phyloP scores from a whole-genome alignment of 1,140 invertebrate genomes.

The Anoplophora glabripennis region DNA sequence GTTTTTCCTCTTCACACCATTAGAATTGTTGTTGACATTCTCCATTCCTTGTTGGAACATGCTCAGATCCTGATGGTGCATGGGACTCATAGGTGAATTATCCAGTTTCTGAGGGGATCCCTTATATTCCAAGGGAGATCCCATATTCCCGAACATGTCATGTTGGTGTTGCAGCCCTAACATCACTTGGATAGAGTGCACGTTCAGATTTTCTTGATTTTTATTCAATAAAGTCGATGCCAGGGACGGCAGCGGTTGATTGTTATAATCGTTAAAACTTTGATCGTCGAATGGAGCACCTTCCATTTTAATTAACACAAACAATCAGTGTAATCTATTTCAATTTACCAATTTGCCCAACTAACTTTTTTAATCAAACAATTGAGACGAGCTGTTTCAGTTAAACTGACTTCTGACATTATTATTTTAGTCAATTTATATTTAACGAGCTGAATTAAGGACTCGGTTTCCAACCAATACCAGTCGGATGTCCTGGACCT shows the following conservation, averaged over 20 bases:
- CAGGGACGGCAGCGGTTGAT: conserved; percentile 55
- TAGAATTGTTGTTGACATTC: conserved; percentile 46
- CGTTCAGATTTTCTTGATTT: conserved; percentile 50
- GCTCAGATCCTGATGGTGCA: conserved; percentile 45
- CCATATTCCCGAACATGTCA: conserved; percentile 49
- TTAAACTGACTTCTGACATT: conserved; percentile 50
- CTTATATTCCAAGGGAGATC: conserved; percentile 46
- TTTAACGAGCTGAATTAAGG: conserved; percentile 49
- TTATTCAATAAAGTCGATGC: conserved; percentile 47
- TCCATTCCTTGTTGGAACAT: conserved; percentile 44
- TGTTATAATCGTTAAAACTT: conserved; percentile 70
- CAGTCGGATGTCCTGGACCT: conserved; percentile 13
- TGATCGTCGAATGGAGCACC: conserved; percentile 72
- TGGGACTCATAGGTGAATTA: conserved; percentile 42
- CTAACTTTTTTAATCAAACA: conserved; percentile 34
- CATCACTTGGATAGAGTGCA: conserved; percentile 71
- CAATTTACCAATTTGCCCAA: conserved; percentile 20
- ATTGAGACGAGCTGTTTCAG: conserved; percentile 30
- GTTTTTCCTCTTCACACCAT: conserved; percentile 53
- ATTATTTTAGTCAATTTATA: conserved; percentile 51
- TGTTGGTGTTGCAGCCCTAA: conserved; percentile 61
- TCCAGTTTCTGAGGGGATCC: conserved; percentile 41
- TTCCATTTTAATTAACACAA: conserved; percentile 57
- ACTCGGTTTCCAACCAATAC: conserved; percentile 23
- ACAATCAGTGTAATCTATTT: conserved; percentile 38